These are phyloP conservation scores for Stegophylla sp. DNA, from an alignment of 2,888 invertebrate species.

Conservation along the genomic window DNA sequence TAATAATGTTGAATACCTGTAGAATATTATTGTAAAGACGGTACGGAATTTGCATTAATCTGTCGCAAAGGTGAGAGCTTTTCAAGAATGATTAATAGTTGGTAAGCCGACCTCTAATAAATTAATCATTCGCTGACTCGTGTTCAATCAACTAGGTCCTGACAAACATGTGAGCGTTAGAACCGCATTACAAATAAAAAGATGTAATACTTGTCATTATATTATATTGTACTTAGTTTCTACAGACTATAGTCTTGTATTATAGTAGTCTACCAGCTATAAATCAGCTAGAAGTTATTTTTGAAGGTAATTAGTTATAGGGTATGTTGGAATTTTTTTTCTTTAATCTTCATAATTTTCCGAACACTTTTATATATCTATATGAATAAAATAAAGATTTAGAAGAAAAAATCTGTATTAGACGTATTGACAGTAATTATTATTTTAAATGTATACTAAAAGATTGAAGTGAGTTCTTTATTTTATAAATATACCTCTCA, in stretches of 20 bases:
- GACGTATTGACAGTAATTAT: too few species aligned
- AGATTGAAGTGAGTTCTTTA: too few species aligned
- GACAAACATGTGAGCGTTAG: background rate
- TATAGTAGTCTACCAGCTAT: background rate
- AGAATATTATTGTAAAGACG: slow-evolving; percentile 28
- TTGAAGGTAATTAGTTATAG: too few species aligned
- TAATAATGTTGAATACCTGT: slow-evolving; percentile 17
- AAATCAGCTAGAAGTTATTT: too few species aligned
- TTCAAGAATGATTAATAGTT: slow-evolving; percentile 40
- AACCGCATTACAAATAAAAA: background rate
- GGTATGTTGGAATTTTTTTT: too few species aligned
- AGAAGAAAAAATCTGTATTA: too few species aligned
- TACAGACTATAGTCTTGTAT: background rate
- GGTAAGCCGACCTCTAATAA: slow-evolving; percentile 20
- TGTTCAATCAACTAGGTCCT: slow-evolving; percentile 32
- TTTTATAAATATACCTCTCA: too few species aligned
- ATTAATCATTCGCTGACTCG: slow-evolving; percentile 36
- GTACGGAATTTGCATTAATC: slow-evolving; percentile 17
- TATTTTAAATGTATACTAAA: too few species aligned
- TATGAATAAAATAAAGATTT: too few species aligned
- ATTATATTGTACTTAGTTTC: background rate
- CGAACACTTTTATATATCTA: too few species aligned
- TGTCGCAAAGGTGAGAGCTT: slow-evolving; percentile 3
- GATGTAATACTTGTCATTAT: background rate
- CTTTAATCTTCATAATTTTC: too few species aligned